A percentile compares a stretch with the other conserved stretches of the same genome.
These are phyloP conservation scores for Stenoptilia bipunctidactyla DNA, from an alignment of 2,888 invertebrate genomes.

Conservation along the genomic window DNA sequence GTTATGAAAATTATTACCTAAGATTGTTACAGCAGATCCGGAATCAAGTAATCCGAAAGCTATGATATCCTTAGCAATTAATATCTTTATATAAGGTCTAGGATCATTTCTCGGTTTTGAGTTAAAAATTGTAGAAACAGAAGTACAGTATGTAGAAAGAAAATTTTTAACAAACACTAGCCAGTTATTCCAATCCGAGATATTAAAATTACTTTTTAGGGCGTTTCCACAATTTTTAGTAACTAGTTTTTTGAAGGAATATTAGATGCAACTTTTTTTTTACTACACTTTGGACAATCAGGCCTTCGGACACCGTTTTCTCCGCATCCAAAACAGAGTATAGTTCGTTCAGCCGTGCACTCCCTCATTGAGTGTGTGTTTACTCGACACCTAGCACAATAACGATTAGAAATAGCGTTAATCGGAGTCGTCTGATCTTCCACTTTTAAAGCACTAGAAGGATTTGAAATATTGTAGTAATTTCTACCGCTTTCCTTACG, in stretches of 20 bases:
- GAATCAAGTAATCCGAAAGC: slow-evolving; percentile 13
- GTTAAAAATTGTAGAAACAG: slow-evolving; percentile 8
- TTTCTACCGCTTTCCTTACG: no score
- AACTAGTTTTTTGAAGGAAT: slow-evolving; percentile 11
- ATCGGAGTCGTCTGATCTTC: no score
- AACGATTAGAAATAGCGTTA: no score
- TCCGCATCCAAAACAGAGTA: slow-evolving; percentile 11
- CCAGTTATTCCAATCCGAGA: slow-evolving; percentile 14
- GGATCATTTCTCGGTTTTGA: slow-evolving; percentile 4
- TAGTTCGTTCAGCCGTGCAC: slow-evolving; percentile 2
- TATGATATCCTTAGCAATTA: slow-evolving; percentile 4
- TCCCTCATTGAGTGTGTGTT: slow-evolving; percentile 4
- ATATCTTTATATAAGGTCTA: slow-evolving; percentile 10
- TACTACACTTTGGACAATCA: slow-evolving; percentile 8
- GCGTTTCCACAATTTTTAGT: slow-evolving; percentile 4
- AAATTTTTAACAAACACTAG: slow-evolving; percentile 9
- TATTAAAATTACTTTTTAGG: background rate
- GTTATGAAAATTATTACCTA: slow-evolving; percentile 12
- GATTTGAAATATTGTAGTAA: no score
- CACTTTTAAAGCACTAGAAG: no score
- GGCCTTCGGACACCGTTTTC: slow-evolving; percentile 4
- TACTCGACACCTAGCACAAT: background rate
- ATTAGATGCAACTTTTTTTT: background rate
- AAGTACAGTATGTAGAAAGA: slow-evolving; percentile 6
- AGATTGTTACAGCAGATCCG: slow-evolving; percentile 13